These are phyloP conservation scores for Chelonia mydas DNA, from an alignment of 2,797 vertebrate genomes.

Conservation along the genomic window DNA sequence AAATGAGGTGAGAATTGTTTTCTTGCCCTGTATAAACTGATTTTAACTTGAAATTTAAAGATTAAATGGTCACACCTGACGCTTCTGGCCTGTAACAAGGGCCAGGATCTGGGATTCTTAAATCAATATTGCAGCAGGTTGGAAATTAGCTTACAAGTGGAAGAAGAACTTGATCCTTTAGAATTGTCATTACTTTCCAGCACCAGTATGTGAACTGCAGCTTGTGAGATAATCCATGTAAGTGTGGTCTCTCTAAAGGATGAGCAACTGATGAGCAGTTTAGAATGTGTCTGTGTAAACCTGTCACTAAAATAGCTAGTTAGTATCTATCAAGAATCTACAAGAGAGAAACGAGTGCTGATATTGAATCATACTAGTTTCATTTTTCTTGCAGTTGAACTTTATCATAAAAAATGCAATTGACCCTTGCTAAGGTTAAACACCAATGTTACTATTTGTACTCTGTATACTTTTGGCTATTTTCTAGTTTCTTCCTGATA, in stretches of 20 bases:
- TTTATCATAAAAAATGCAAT: constrained; percentile 23
- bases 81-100: background rate
- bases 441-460: constrained; percentile 25
- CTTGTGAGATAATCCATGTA: background rate
- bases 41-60: background rate
- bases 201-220: background rate
- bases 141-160: background rate
- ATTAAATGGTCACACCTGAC: background rate
- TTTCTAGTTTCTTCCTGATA: constrained; percentile 20
- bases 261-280: background rate
- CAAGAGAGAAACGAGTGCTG: background rate
- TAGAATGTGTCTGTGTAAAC: background rate
- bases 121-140: background rate
- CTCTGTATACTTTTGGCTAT: constrained; percentile 41
- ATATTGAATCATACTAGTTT: background rate
- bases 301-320: background rate
- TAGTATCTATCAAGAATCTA: background rate
- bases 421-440: constrained; percentile 30
- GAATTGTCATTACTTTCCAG: background rate
- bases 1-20: background rate
- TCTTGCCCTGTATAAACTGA: background rate
- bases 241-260: background rate
- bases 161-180: background rate
- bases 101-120: background rate
- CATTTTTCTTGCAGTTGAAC: constrained; percentile 45